Evolutionary conservation across 37 sponge, comb jelly and placozoan species (phyloP), one percentile per base, ranked within the genome.

Genomic region (Beroe forskalii): DNA sequence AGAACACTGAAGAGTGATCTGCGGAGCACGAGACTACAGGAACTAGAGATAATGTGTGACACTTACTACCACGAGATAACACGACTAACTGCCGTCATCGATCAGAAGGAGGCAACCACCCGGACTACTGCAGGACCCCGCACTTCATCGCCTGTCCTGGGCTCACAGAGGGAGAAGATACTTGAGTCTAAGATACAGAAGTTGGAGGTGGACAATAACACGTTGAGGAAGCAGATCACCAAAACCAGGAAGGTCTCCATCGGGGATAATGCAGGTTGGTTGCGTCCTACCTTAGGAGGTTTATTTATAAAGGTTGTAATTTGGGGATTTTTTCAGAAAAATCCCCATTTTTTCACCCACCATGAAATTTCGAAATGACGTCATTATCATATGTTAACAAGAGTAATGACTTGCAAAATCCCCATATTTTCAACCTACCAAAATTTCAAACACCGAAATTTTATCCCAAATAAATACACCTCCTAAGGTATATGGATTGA

Each of bases 31-130:
- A 3, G 55, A 8, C 55, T 80, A 1, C 86, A 80, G 55, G 86
- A 80, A n/a, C 55, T 80, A 23, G 86, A 80, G 55, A 80, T 80
- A 20, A 80, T 80, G 86, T 80, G 86, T 43, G 86, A 80, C 55
- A 80, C 86, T 0, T 80, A 80, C 86, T 80, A 44, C 28, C 86
- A 80, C 8, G 86, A 80, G 30, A 80, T 80, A 9, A 44, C 55
- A 8, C 43, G 86, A 25, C 31, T 80, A 23, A 80, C 86, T 30
- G 8, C 3, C 12, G 55, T 80, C n/a, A 80, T 80, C 9, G 86
- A 80, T 32, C 86, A 80, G 86, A 41, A 37, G 24, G 2, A 35
- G 39, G 72, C 14, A 1, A 19, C 32, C 38, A 69, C 72, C 1
- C 72, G 33, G 1, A 17, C 37, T 2, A 37, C 44, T 8, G 4